Evolutionary conservation across 2,113 vertebrate genomes (phyloP), one percentile per base, ranked within the genome.

Genomic region (Plestiodon gilberti): DNA sequence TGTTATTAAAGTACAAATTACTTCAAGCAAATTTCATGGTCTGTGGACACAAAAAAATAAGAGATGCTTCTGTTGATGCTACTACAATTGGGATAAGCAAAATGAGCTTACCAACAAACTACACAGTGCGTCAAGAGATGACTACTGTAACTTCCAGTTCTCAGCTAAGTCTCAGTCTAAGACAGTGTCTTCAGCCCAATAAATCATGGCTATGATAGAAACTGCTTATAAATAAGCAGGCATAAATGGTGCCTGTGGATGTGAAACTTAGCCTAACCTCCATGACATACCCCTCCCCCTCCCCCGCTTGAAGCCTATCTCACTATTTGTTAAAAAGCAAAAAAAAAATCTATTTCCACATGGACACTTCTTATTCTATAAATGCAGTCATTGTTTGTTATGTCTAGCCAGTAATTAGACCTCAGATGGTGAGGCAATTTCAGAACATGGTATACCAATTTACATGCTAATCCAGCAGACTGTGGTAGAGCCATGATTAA

Each of bases 361-460:
- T 85, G 86, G 89, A 89, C 95, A 95, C 84, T 93, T 85, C 76
- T 88, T 91, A 91, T 96, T 93, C 93, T 94, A 88, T 76, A 95
- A 91, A 90, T 93, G 88, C 87, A 83, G 87, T 87, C 93, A 94
- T 91, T 95, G 91, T 95, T 92, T 96, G 89, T 91, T 95, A 94
- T 92, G 90, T 94, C 91, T 93, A 90, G 89, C 91, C 91, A 89
- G 83, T 95, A 95, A 95, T 96, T 94, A 95, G 94, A 95, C 95
- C 95, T 97, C 97, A 96, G 96, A 94, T 97, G 96, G 93, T 79
- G 93, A 89, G 89, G 93, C 91, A 95, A 90, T 94, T 96, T 92
- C 87, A 93, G 90, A 95, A 96, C 93, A 94, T 91, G 92, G 78
- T 95, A 95, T 95, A 94, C 92, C 91, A 95, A 97, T 97, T 97